phyloP scores from a whole-genome alignment of 2,113 vertebrate genomes.

The Porphyrio hochstetteri region DNA sequence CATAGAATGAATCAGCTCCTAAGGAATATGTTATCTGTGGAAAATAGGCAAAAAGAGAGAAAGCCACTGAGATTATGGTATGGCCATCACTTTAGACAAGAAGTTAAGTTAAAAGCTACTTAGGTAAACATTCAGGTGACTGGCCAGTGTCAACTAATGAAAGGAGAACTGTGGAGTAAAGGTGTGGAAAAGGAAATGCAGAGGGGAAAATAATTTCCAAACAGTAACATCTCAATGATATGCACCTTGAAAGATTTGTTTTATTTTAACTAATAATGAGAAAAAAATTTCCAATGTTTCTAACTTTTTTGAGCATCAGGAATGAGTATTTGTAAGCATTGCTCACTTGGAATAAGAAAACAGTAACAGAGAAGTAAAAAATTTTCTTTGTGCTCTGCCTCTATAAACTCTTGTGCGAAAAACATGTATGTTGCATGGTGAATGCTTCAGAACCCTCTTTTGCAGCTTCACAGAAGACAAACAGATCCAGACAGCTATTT shows the following conservation, averaged over 20 bases:
- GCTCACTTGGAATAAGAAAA: background rate
- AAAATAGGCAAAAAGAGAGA: background rate
- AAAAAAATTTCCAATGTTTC: background rate
- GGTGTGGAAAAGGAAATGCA: background rate
- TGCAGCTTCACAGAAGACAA: background rate
- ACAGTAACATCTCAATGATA: background rate
- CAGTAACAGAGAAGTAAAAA: background rate
- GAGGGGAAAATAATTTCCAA: background rate
- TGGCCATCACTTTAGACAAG: background rate
- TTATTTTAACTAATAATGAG: background rate
- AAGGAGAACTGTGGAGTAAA: background rate
- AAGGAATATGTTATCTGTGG: background rate
- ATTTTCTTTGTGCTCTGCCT: background rate
- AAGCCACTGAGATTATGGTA: background rate
- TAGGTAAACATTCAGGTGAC: background rate
- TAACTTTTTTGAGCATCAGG: background rate
- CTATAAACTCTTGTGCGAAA: background rate
- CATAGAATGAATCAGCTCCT: background rate
- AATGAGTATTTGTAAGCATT: background rate
- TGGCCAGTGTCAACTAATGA: background rate
- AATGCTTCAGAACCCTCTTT: background rate
- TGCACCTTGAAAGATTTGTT: background rate
- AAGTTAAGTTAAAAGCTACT: background rate
- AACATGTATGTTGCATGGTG: background rate
- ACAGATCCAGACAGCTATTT: background rate